These are phyloP conservation scores for Verasper variegatus DNA, from an alignment of 2,113 vertebrate species.

Conservation along the genomic window DNA sequence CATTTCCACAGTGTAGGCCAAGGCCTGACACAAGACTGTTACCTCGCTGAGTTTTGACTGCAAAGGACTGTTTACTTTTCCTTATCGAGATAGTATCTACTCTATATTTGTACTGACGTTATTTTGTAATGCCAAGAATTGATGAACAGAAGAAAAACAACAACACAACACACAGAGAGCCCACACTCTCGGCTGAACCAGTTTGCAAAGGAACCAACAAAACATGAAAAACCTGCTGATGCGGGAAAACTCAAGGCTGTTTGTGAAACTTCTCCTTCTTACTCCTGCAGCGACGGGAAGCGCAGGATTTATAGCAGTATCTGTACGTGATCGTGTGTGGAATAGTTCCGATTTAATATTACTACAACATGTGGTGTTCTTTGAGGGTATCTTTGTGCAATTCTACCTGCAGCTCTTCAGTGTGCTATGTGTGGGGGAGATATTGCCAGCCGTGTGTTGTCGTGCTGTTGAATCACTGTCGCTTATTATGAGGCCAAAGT, in stretches of 20 bases:
- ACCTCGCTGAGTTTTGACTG: slow-evolving; percentile 74
- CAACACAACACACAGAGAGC: slow-evolving; percentile 16
- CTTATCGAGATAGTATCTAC: slow-evolving; percentile 65
- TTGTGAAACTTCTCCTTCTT: slow-evolving; percentile 49
- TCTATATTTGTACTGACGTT: slow-evolving; percentile 77
- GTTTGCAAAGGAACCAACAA: slow-evolving; percentile 39
- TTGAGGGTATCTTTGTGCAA: slow-evolving; percentile 69
- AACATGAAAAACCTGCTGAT: slow-evolving; percentile 39
- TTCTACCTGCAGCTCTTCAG: slow-evolving; percentile 68
- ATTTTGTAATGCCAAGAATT: slow-evolving; percentile 68
- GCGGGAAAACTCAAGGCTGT: slow-evolving; percentile 53
- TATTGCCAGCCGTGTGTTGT: slow-evolving; percentile 49
- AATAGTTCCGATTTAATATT: slow-evolving; percentile 65
- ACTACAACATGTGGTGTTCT: slow-evolving; percentile 64
- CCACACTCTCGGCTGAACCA: slow-evolving; percentile 39
- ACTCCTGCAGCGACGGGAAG: slow-evolving; percentile 45
- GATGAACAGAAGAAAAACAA: slow-evolving; percentile 21
- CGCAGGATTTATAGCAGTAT: slow-evolving; percentile 60
- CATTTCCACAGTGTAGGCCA: slow-evolving; percentile 38
- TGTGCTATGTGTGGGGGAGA: slow-evolving; percentile 69
- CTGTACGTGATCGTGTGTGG: slow-evolving; percentile 58
- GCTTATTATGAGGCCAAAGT: slow-evolving; percentile 72
- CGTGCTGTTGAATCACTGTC: slow-evolving; percentile 62
- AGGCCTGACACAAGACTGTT: slow-evolving; percentile 78
- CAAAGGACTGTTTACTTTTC: slow-evolving; percentile 71